These are phyloP conservation scores for Junonia oenone DNA, from an alignment of 2,888 invertebrate genomes.

Conservation along the genomic window DNA sequence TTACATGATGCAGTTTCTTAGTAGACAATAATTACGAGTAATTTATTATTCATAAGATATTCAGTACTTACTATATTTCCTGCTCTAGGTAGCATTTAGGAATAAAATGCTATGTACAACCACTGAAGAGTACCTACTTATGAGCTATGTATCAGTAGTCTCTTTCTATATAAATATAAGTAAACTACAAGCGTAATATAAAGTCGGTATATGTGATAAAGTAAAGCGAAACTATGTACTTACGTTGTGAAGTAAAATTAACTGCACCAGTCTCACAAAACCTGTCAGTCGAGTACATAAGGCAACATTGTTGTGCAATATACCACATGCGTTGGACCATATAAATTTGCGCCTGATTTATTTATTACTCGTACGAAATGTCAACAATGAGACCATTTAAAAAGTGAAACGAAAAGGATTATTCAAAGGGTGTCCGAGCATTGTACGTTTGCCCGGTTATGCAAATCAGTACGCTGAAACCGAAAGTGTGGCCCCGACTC, in stretches of 20 bases:
- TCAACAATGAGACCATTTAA: conserved; percentile 70
- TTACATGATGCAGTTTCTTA: background rate
- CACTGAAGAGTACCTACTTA: no score
- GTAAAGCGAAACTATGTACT: conserved; percentile 16
- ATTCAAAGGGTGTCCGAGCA: conserved; percentile 61
- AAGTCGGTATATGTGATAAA: conserved; percentile 12
- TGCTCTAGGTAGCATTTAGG: conserved; percentile 20
- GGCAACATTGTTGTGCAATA: conserved; percentile 54
- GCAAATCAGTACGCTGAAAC: conserved; percentile 76
- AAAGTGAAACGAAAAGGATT: conserved; percentile 74
- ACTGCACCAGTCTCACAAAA: conserved; percentile 8
- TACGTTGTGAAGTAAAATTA: background rate
- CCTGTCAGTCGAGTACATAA: conserved; percentile 33
- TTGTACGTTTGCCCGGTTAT: conserved; percentile 67
- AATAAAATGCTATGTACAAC: no score
- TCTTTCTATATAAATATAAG: background rate
- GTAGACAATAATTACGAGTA: background rate
- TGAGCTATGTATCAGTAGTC: background rate
- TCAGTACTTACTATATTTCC: conserved; percentile 17
- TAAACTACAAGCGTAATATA: conserved; percentile 5
- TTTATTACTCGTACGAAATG: conserved; percentile 70
- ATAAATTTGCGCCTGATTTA: conserved; percentile 68
- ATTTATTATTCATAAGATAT: background rate
- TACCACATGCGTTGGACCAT: conserved; percentile 54
- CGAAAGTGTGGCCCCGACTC: conserved; percentile 56